Percentiles rank a stretch among this genome's conserved stretches.
These are phyloP conservation scores for Phymatocera aterrima DNA, from an alignment of 2,888 invertebrate species.

Conservation along the genomic window DNA sequence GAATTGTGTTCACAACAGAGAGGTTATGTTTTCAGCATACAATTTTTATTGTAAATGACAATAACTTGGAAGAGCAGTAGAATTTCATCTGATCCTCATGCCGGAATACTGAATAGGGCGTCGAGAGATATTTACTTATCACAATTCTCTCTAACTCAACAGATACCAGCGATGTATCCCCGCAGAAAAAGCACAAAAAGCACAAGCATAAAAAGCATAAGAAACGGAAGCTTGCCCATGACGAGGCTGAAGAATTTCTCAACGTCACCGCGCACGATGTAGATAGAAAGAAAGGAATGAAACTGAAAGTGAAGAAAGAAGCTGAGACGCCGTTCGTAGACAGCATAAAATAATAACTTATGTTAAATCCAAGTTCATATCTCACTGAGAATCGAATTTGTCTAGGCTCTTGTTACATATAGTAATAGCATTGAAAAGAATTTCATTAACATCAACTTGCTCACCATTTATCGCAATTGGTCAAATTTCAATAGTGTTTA, in stretches of 20 bases:
- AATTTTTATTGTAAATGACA: neutral
- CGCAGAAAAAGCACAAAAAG: conserved; percentile 80
- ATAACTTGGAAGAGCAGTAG: no score
- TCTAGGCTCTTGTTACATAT: no score
- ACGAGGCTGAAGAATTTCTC: conserved; percentile 77
- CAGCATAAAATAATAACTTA: neutral
- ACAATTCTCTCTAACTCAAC: neutral
- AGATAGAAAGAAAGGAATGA: conserved; percentile 75
- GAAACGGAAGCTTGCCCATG: conserved; percentile 77
- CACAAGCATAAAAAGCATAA: conserved; percentile 82
- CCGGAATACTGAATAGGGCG: neutral
- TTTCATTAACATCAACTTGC: neutral
- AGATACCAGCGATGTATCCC: conserved; percentile 64
- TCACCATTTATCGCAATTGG: neutral
- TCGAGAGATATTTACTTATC: neutral
- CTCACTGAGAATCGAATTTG: neutral
- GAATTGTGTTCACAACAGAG: neutral
- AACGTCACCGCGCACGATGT: conserved; percentile 75
- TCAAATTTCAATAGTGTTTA: no score
- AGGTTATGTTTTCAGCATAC: conserved; percentile 4
- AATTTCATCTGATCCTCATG: no score
- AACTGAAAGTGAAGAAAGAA: conserved; percentile 76
- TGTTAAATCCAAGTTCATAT: conserved; percentile 6
- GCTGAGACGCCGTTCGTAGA: conserved; percentile 72
- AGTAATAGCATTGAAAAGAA: no score